Evolutionary conservation across 2,797 vertebrate species (phyloP).

Genomic region (Crocidura indochinensis): DNA sequence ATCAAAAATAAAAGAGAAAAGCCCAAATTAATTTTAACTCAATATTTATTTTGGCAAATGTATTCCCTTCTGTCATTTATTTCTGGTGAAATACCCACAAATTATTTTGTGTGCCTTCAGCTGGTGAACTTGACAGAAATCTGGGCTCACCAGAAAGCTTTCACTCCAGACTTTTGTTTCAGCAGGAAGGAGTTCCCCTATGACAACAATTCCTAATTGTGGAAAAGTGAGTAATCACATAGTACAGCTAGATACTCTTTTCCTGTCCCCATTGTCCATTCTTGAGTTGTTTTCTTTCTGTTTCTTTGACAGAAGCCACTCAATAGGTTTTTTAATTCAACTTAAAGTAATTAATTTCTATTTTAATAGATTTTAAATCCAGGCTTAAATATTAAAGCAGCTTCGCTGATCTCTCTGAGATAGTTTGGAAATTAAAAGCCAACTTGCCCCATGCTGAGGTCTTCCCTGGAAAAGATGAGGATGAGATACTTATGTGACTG

Average conservation of each 20-base stretch:
- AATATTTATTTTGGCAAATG: neutral
- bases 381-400: conserved; percentile 51
- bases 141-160: neutral
- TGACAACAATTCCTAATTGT: neutral
- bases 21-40: neutral
- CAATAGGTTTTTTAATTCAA: neutral
- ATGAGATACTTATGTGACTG: accelerated
- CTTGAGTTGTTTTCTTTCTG: conserved; percentile 17
- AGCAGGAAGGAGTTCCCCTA: neutral
- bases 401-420: neutral
- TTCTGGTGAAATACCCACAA: conserved; percentile 1
- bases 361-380: conserved; percentile 32
- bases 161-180: neutral
- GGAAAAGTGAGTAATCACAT: neutral
- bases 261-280: neutral
- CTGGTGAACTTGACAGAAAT: neutral
- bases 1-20: neutral
- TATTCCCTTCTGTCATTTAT: neutral
- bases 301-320: conserved; percentile 23
- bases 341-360: conserved; percentile 40
- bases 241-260: neutral
- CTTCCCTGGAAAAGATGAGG: neutral
- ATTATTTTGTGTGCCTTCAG: neutral
- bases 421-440: neutral
- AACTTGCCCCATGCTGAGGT: neutral